Conservation (phyloP, 2,888 invertebrate genomes). For the Tipula confusa region DNA sequence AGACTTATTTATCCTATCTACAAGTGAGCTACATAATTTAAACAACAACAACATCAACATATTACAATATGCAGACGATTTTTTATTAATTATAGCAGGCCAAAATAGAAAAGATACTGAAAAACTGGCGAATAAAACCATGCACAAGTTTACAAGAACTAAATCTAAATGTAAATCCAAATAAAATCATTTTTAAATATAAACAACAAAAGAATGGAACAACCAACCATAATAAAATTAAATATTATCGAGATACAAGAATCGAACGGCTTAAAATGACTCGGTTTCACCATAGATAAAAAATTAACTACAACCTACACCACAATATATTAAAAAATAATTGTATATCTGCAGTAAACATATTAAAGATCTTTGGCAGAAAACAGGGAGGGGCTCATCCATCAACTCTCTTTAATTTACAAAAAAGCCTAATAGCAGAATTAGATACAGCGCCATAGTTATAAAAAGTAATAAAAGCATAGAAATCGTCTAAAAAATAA, state of each 20-base stretch:
- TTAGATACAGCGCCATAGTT: neutral
- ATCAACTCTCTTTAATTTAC: neutral
- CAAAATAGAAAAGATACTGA: neutral
- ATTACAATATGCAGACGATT: neutral
- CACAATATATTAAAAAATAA: neutral
- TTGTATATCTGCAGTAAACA: neutral
- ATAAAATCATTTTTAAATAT: neutral
- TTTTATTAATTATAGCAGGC: neutral
- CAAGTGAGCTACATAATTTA: neutral
- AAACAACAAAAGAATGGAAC: neutral
- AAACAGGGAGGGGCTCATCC: neutral
- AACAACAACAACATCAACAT: neutral
- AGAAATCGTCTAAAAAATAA: neutral
- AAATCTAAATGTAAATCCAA: neutral
- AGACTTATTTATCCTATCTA: neutral
- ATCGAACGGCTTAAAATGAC: neutral
- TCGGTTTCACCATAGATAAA: neutral
- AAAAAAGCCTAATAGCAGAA: neutral
- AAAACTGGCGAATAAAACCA: neutral
- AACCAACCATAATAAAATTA: neutral
- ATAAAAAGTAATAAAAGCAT: neutral
- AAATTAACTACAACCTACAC: neutral
- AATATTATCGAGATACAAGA: neutral
- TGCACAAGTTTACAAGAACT: neutral
- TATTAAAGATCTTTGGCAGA: neutral